Percentiles rank a stretch among this genome's conserved stretches.
Evolutionary conservation across 2,113 vertebrate genomes (phyloP).

Genomic region (Pheucticus melanocephalus): DNA sequence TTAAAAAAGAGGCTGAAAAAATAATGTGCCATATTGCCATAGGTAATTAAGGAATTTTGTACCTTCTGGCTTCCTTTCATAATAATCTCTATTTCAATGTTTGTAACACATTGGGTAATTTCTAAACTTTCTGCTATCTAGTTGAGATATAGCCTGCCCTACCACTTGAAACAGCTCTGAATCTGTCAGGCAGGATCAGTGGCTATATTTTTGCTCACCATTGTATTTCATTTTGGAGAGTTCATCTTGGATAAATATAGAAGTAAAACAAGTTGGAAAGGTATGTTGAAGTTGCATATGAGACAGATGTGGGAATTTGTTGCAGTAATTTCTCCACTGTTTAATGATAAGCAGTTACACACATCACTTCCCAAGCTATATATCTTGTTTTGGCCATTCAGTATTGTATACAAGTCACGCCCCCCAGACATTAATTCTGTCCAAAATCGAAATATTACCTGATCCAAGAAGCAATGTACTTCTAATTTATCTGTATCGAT

Average conservation of each 20-base stretch:
- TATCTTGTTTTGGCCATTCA: conserved; percentile 26
- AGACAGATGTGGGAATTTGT: not conserved
- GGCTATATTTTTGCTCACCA: not conserved
- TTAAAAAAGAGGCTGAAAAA: not conserved
- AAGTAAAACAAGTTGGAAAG: conserved; percentile 3
- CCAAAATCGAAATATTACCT: not conserved
- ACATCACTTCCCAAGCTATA: not conserved
- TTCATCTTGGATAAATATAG: not conserved
- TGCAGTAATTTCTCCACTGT: conserved; percentile 13
- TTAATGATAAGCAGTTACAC: conserved; percentile 39
- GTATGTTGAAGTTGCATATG: not conserved
- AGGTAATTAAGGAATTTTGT: not conserved
- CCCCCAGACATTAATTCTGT: not conserved
- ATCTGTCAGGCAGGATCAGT: not conserved
- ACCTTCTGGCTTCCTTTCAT: not conserved
- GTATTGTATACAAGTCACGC: not conserved
- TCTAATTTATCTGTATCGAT: not conserved
- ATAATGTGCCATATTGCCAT: not conserved
- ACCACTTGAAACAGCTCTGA: not conserved
- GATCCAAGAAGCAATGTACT: not conserved
- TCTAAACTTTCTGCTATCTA: not conserved
- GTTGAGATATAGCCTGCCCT: not conserved
- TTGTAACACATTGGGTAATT: not conserved
- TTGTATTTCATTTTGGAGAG: not conserved
- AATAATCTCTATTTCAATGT: not conserved